phyloP scores from a whole-genome alignment of 2,888 invertebrate genomes.

The Lobophora halterata region DNA sequence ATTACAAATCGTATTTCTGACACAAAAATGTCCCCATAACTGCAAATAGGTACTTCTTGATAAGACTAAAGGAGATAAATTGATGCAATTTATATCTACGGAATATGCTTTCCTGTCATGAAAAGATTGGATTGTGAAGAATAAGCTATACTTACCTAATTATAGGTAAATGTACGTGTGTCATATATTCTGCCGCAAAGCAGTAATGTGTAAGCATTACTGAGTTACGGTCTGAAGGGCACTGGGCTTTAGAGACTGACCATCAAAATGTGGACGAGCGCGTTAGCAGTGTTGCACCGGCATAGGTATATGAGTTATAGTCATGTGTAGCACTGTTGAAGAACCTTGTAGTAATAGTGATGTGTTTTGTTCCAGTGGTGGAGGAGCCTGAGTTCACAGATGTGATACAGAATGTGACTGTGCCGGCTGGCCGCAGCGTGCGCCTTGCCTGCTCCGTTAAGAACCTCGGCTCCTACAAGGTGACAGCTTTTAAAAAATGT shows the following conservation, averaged over 20 bases:
- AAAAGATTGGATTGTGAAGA: constrained; percentile 20
- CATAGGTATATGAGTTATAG: too few species aligned
- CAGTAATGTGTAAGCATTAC: too few species aligned
- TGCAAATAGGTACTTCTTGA: constrained; percentile 57
- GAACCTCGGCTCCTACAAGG: constrained; percentile 95
- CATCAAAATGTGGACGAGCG: too few species aligned
- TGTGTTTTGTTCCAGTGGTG: constrained; percentile 82
- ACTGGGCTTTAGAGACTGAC: too few species aligned
- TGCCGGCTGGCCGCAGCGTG: constrained; percentile 93
- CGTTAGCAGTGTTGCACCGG: too few species aligned
- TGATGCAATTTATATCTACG: constrained; percentile 52
- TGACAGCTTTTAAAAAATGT: too few species aligned
- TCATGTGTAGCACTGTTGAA: too few species aligned
- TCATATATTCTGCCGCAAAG: too few species aligned
- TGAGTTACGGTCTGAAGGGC: too few species aligned
- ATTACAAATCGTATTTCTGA: constrained; percentile 78
- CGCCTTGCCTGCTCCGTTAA: constrained; percentile 95
- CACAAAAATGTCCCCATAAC: constrained; percentile 75
- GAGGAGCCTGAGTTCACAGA: constrained; percentile 95
- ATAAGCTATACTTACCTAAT: constrained; percentile 18
- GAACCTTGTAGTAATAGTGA: constrained; percentile 9
- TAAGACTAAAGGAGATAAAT: constrained; percentile 50
- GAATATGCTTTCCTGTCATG: constrained; percentile 32
- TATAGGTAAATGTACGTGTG: too few species aligned
- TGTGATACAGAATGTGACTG: constrained; percentile 94